A percentile compares a stretch with the other conserved stretches of the same genome.
phyloP scores from a whole-genome alignment of 2,888 invertebrate genomes.

The Drosophila colorata region DNA sequence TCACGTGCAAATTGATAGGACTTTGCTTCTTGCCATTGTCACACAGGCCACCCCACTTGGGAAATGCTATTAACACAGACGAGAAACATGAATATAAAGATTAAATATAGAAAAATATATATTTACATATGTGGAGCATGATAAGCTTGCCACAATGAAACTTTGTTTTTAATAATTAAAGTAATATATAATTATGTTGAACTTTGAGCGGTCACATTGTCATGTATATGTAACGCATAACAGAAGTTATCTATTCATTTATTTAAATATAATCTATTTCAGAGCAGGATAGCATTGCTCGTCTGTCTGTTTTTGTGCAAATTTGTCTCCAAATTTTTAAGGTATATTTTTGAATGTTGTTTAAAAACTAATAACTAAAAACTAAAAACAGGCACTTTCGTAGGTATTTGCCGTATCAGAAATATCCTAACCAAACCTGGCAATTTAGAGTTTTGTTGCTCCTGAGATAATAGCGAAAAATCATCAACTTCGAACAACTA shows the following conservation, averaged over 20 bases:
- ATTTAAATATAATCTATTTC: no score
- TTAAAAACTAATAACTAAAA: no score
- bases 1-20: slow-evolving; percentile 90
- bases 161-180: slow-evolving; percentile 1
- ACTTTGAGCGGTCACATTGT: neutral
- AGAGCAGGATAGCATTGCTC: no score
- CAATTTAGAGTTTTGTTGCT: no score
- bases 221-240: neutral
- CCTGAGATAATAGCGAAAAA: no score
- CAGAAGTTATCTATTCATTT: no score
- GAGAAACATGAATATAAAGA: neutral
- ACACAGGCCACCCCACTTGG: slow-evolving; percentile 89
- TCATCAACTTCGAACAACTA: no score
- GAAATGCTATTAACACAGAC: slow-evolving; percentile 74
- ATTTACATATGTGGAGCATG: neutral
- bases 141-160: neutral
- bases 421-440: no score
- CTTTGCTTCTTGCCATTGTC: slow-evolving; percentile 89
- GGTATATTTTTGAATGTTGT: no score
- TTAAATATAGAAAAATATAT: neutral
- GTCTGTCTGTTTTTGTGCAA: no score
- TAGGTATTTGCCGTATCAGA: neutral
- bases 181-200: neutral
- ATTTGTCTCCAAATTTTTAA: no score
- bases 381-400: no score